These are phyloP conservation scores for Lapara coniferarum DNA, from an alignment of 2,888 invertebrate species.

Conservation along the genomic window DNA sequence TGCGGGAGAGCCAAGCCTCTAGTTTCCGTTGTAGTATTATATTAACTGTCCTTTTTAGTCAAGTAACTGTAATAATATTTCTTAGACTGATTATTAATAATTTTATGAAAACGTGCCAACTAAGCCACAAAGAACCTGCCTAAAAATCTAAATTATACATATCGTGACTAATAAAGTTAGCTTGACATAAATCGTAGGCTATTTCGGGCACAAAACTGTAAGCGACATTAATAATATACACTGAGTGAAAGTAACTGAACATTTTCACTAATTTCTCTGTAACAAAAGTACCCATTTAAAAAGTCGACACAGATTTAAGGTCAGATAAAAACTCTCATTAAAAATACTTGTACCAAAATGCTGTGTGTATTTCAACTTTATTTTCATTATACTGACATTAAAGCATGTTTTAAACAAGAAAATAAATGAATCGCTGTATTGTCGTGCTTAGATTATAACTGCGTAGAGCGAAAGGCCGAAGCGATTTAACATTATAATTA, in stretches of 20 bases:
- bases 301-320: conserved; percentile 12
- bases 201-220: background rate
- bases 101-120: too few relatives aligned
- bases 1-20: background rate
- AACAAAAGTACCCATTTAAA: background rate
- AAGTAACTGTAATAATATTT: background rate
- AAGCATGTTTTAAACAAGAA: conserved; percentile 5
- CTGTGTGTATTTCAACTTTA: background rate
- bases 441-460: background rate
- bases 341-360: background rate
- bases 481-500: background rate
- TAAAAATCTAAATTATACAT: too few relatives aligned
- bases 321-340: conserved; percentile 16
- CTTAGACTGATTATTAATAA: background rate
- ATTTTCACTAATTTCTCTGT: conserved; percentile 10
- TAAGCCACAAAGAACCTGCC: too few relatives aligned
- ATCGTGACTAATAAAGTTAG: background rate
- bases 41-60: background rate
- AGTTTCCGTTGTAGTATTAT: background rate
- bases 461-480: background rate
- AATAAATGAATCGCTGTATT: background rate
- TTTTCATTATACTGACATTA: conserved; percentile 3
- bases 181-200: background rate
- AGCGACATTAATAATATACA: conserved; percentile 2
- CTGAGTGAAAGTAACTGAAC: background rate